These are phyloP conservation scores for Catharus ustulatus DNA, from an alignment of 2,797 vertebrate species.

Conservation along the genomic window DNA sequence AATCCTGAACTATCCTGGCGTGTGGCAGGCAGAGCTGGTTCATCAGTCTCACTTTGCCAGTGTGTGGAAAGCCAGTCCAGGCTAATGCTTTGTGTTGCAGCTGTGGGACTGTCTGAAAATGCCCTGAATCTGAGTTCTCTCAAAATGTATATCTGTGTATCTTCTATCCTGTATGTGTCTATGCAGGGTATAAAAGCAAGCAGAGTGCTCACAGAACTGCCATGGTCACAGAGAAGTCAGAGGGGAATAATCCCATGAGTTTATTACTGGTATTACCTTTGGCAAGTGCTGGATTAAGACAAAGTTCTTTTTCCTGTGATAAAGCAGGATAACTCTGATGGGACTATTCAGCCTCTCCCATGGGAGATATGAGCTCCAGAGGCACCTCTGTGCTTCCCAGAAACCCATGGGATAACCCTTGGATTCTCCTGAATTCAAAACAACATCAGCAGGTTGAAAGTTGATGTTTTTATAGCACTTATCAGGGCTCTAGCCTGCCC, in stretches of 20 bases:
- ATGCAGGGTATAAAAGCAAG: fast-evolving
- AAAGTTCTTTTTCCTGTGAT: neutral
- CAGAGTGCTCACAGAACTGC: neutral
- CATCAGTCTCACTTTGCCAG: neutral
- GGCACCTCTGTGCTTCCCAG: neutral
- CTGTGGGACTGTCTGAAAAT: neutral
- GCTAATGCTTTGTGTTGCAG: neutral
- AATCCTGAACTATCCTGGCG: neutral
- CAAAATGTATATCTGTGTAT: fast-evolving
- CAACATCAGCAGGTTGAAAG: neutral
- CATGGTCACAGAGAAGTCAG: neutral
- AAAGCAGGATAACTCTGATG: neutral
- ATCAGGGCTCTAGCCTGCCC: neutral
- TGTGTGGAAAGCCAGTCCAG: fast-evolving
- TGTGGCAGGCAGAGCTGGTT: neutral
- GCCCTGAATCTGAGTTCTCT: neutral
- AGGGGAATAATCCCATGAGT: neutral
- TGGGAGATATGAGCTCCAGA: neutral
- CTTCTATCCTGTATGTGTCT: neutral
- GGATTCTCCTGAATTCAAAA: fast-evolving
- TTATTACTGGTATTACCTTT: neutral
- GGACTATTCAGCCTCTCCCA: neutral
- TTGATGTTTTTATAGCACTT: neutral
- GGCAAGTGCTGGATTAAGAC: neutral
- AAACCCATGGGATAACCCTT: neutral